phyloP scores from a whole-genome alignment of 2,888 invertebrate species.

The Cantharis flavilabris region DNA sequence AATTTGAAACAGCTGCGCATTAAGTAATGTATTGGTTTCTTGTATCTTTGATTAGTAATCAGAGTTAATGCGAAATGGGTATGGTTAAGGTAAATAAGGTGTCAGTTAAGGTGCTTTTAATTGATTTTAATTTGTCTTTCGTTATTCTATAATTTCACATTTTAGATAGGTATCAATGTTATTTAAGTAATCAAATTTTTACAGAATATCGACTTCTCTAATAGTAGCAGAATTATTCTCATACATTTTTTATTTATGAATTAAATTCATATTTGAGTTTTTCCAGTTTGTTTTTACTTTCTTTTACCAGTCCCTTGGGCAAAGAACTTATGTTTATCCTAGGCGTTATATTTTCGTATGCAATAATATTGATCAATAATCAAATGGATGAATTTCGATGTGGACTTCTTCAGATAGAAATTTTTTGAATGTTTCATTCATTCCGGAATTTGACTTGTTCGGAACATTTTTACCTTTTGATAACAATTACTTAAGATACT shows the following conservation, averaged over 20 bases:
- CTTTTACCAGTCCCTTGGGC: not conserved
- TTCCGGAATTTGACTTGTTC: not conserved
- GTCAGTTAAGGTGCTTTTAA: not conserved
- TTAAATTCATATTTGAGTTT: not conserved
- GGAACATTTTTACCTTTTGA: not conserved
- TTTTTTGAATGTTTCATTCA: too few species aligned
- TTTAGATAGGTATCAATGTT: not conserved
- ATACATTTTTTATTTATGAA: not conserved
- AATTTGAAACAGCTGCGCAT: constrained; percentile 3
- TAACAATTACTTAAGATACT: not conserved
- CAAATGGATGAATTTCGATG: not conserved
- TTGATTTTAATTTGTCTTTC: not conserved
- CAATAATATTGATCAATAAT: not conserved
- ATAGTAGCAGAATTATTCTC: not conserved
- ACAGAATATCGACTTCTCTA: not conserved
- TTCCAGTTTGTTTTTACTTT: not conserved
- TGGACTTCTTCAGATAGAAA: not conserved
- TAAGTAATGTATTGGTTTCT: constrained; percentile 3
- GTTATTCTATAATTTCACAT: not conserved
- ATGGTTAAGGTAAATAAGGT: not conserved
- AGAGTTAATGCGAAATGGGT: not conserved
- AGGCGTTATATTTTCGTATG: not conserved
- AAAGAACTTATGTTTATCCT: not conserved
- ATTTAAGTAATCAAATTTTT: not conserved
- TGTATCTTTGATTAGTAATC: constrained; percentile 1